phyloP scores from a whole-genome alignment of 2,113 vertebrate genomes.

The Gopherus flavomarginatus region DNA sequence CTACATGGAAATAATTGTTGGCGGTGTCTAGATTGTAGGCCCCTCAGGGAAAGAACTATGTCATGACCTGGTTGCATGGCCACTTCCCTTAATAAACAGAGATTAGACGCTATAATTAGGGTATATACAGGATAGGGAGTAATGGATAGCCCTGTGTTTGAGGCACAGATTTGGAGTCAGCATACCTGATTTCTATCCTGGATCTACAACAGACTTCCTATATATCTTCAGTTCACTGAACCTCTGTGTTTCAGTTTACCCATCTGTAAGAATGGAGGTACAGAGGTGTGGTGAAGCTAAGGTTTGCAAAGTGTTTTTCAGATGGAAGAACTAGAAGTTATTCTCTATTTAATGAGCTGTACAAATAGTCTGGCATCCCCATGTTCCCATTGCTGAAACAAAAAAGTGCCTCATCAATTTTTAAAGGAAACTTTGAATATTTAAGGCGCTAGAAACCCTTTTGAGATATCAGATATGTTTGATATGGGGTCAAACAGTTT shows the following conservation, averaged over 20 bases:
- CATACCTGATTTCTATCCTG: neutral
- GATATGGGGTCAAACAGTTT: neutral
- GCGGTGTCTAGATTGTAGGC: accelerated
- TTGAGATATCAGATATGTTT: neutral
- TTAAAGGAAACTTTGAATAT: neutral
- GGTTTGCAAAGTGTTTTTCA: neutral
- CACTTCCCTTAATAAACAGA: neutral
- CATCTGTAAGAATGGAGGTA: neutral
- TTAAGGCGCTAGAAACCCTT: neutral
- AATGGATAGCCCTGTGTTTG: neutral
- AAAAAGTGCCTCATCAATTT: neutral
- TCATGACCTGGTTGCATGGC: neutral
- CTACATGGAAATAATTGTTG: neutral
- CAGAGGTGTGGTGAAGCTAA: too few relatives aligned
- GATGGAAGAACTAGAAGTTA: neutral
- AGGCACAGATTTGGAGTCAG: neutral
- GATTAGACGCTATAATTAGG: neutral
- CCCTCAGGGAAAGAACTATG: neutral
- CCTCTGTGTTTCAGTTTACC: neutral
- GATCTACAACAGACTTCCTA: neutral
- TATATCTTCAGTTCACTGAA: neutral
- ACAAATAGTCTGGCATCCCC: neutral
- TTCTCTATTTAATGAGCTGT: neutral
- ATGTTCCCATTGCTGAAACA: neutral
- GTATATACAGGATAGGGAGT: neutral